Evolutionary conservation across 2,113 vertebrate species (phyloP).

Genomic region (Tragelaphus strepsiceros): DNA sequence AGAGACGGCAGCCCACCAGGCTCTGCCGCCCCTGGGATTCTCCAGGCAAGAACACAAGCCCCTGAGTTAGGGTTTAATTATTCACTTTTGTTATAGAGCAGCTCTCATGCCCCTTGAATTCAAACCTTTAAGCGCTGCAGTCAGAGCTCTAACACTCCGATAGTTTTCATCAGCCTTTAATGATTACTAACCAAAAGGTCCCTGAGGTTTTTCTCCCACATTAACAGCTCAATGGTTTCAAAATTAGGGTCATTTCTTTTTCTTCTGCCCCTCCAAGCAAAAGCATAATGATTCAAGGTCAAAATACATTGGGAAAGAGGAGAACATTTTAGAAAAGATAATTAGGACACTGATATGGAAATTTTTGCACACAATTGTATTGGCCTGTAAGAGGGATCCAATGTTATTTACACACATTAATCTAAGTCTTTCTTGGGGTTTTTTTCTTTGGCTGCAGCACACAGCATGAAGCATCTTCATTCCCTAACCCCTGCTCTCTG

Average conservation of each 20-base stretch:
- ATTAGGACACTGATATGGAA: background rate
- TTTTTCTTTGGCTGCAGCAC: background rate
- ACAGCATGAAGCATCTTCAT: background rate
- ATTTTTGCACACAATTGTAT: background rate
- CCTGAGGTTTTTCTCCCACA: background rate
- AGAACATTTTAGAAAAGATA: background rate
- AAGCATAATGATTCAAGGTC: background rate
- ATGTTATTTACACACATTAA: background rate
- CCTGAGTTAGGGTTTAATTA: background rate
- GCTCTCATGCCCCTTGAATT: background rate
- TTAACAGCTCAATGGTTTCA: background rate
- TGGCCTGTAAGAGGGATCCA: background rate
- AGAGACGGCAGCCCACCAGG: too few relatives aligned
- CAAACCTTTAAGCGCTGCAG: background rate
- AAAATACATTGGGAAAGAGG: background rate
- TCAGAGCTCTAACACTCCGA: background rate
- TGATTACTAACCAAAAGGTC: background rate
- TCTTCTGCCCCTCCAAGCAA: background rate
- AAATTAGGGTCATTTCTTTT: constrained; percentile 27
- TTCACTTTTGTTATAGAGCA: background rate
- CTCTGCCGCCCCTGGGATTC: too few relatives aligned
- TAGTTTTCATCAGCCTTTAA: background rate
- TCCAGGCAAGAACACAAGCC: background rate
- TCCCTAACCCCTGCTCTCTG: background rate
- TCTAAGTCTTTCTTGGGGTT: background rate